These are phyloP conservation scores for Discoglossus pictus DNA, from an alignment of 2,797 vertebrate species.

Conservation along the genomic window DNA sequence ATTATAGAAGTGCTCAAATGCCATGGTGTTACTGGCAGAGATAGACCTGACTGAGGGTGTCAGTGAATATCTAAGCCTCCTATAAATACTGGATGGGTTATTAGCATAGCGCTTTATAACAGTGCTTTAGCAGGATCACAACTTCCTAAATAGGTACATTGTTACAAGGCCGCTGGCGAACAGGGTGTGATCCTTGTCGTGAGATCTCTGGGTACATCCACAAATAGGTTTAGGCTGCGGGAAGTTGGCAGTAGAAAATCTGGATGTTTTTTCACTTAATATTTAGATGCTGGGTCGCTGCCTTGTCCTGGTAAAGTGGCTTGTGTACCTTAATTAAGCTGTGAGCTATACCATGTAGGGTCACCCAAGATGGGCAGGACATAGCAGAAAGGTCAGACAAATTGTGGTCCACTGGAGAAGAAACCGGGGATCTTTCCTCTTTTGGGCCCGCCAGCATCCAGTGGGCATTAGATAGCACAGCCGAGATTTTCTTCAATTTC, in stretches of 20 bases:
- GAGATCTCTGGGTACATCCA: constrained; percentile 26
- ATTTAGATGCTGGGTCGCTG: constrained; percentile 8
- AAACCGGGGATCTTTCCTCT: too few relatives aligned
- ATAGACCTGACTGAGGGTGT: too few relatives aligned
- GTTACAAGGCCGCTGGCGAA: constrained; percentile 16
- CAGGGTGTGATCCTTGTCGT: constrained; percentile 29
- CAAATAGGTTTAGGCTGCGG: constrained; percentile 26
- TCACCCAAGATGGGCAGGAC: too few relatives aligned
- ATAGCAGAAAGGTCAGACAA: too few relatives aligned
- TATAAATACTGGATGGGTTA: too few relatives aligned
- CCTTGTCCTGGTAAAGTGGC: constrained; percentile 2
- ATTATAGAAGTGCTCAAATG: not conserved
- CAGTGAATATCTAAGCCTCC: too few relatives aligned
- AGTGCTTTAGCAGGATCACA: constrained; percentile 6
- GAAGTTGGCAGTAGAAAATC: not conserved
- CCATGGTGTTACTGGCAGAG: too few relatives aligned
- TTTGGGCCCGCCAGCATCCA: too few relatives aligned
- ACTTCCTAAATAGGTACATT: constrained; percentile 12
- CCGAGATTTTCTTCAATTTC: too few relatives aligned
- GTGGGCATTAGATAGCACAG: too few relatives aligned
- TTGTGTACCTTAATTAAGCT: not conserved
- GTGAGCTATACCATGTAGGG: too few relatives aligned
- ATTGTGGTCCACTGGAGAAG: too few relatives aligned
- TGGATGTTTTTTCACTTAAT: constrained; percentile 10
- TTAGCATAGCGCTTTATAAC: not conserved